Evolutionary conservation across 2,113 vertebrate species (phyloP), one percentile per base, ranked within the genome.

Genomic region (Hyperopisus bebe): DNA sequence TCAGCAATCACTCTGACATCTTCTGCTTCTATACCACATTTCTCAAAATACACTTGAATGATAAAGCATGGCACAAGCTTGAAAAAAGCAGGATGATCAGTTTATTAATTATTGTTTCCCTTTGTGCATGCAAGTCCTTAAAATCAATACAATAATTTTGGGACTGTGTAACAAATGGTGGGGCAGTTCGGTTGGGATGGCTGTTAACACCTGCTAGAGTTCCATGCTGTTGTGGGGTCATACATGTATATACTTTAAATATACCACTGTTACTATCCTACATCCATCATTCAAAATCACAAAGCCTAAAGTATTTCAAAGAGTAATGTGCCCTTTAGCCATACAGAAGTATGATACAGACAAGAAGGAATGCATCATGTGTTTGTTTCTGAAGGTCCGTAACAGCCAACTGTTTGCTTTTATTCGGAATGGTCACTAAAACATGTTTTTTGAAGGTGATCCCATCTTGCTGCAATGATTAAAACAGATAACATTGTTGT

Each of bases 61-160:
- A 47, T 13, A 27, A 84, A 47, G 5, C 44, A 24, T 86, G 44
- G 46, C n/a, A 27, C 47, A 86, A 13, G 24, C 83, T 13, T 86
- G 83, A 86, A 48, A 47, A 85, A 27, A 31, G 47, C 83, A 86
- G 44, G 47, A 86, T 11, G 44, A 31, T 50, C 83, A 48, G 83
- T 50, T 86, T 86, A 48, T 48, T 77, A 44, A n/a, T 66, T 77
- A 31, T 50, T 24, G 47, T 77, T 66, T 88, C n/a, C 51, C 66
- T 77, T 66, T 88, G 17, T 51, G 31, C 88, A 88, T 88, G 88
- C 88, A 80, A 66, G 46, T 77, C 62, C 15, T 88, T 88, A 88
- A 89, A 89, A 55, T 89, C 31, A 89, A 55, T 83, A n/a, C 74
- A 89, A 31, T 31, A 89, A 50, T 50, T 21, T 55, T 83, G 46